phyloP scores from a whole-genome alignment of 2,888 invertebrate genomes.

The Heliconius aoede region DNA sequence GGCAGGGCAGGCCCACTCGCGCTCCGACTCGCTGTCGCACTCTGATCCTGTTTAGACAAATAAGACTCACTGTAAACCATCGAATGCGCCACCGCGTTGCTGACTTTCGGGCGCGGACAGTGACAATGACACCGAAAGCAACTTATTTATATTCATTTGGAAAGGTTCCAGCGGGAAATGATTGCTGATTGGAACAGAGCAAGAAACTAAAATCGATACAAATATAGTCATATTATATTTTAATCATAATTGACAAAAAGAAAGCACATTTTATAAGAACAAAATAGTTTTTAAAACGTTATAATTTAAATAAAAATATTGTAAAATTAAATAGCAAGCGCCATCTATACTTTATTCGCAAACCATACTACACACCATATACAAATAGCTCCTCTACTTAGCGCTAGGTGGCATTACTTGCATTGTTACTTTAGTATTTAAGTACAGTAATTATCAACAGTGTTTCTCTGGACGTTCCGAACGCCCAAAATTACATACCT shows the following conservation, averaged over 20 bases:
- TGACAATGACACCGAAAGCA: slow-evolving; percentile 75
- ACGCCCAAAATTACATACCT: no score
- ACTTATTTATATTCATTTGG: slow-evolving; percentile 56
- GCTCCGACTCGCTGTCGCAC: slow-evolving; percentile 87
- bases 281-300: not conserved
- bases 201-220: not conserved
- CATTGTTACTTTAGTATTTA: no score
- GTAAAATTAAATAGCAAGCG: slow-evolving; percentile 1
- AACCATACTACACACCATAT: not conserved
- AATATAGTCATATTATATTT: not conserved
- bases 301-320: not conserved
- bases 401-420: slow-evolving; percentile 67
- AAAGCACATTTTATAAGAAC: not conserved
- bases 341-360: slow-evolving; percentile 44
- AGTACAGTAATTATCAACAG: no score
- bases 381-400: slow-evolving; percentile 48
- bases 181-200: slow-evolving; percentile 14
- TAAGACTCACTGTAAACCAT: slow-evolving; percentile 48
- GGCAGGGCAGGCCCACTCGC: slow-evolving; percentile 89
- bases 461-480: no score
- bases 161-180: slow-evolving; percentile 56
- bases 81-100: slow-evolving; percentile 48
- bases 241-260: not conserved
- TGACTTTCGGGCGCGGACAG: slow-evolving; percentile 63
- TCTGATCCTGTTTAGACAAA: slow-evolving; percentile 71